Evolutionary conservation across 2,888 invertebrate genomes (phyloP), one percentile per base, ranked within the genome.

Genomic region (Crocallis elinguaria): DNA sequence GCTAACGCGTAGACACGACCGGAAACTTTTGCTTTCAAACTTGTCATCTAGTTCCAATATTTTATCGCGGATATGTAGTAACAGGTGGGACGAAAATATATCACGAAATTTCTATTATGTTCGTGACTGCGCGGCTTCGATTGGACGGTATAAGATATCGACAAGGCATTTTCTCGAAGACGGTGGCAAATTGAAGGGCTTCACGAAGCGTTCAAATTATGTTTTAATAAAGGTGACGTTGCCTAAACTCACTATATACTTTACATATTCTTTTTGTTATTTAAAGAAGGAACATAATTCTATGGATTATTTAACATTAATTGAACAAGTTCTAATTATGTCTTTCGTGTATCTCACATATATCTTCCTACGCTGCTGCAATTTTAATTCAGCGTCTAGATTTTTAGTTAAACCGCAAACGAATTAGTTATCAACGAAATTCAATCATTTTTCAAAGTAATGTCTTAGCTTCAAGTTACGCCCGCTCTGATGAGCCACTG

Each of bases 21-120:
- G 7, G 17, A 8, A 35, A 21, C 29, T 30, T 42, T 29, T 23
- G 8, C 14, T 12, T 16, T 3, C 8, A 32, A 52, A 41, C 30
- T 33, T 27, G 29, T 8, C 23, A 52, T 35, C 39, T 32, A n/a
- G 45, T 16, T 5, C 23, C 42, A 53, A 43, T 53, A 46, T 53
- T 49, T 50, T 41, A 29, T 36, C 50, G 29, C 38, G 33, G 30
- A 50, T 33, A 45, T 42, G 48, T 51, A 37, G 56, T 35, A 44
- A 51, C 54, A 57, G 51, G 41, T 60, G 60, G 27, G 25, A 36
- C 49, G 48, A 54, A 29, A 57, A 37, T 50, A 49, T 43, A 57
- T 44, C 50, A 32, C 29, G 41, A 37, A 43, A 51, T 49, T 51
- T 49, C 54, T 46, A 55, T 60, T 57, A 57, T 48, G 35, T 39